Evolutionary conservation across 1,140 invertebrate species (phyloP), one percentile per base, ranked within the genome.

Genomic region (Pseudomyrmex flavicornis): DNA sequence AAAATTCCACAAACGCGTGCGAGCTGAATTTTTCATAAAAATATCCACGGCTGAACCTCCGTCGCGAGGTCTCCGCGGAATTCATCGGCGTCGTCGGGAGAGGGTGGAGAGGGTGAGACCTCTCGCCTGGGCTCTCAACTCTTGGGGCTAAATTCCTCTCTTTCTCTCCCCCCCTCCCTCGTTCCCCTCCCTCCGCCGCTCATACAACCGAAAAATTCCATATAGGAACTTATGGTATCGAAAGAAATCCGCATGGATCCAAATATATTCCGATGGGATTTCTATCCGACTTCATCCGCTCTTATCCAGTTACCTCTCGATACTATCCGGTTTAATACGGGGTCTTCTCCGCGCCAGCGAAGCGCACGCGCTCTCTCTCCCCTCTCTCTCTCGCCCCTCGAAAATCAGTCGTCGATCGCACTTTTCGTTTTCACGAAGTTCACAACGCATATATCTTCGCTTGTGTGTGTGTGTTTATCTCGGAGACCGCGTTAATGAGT

Each of bases 221-320:
- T 70, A 80, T 70, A 70, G 44, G 54, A 80, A 80, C 76, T 80
- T 80, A 80, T 80, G 76, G 76, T 70, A 80, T 80, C 66, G 76
- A 17, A 17, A 44, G 54, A 70, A 80, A 80, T 80, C 76, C 66
- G 76, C 22, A 70, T 80, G 76, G 76, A 80, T 80, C 54, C 76
- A 70, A 80, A 80, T 80, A 80, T 80, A 80, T 80, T 80, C 66
- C 76, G 76, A 80, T 80, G 66, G 76, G 76, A 80, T 80, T 70
- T 80, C 76, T 59, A 80, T 80, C 76, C 66, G 20, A 80, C 54
- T 22, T 80, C 59, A 80, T 79, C 76, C 76, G 65, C 44, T 69
- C 76, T 79, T 79, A 79, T 80, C 76, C 76, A 80, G 76, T 80
- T 80, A 80, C 76, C 76, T 70, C 76, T 48, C 66, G 66, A 80